These are phyloP conservation scores for Gallinago nigripennis DNA, from an alignment of 2,797 vertebrate species.

Conservation along the genomic window DNA sequence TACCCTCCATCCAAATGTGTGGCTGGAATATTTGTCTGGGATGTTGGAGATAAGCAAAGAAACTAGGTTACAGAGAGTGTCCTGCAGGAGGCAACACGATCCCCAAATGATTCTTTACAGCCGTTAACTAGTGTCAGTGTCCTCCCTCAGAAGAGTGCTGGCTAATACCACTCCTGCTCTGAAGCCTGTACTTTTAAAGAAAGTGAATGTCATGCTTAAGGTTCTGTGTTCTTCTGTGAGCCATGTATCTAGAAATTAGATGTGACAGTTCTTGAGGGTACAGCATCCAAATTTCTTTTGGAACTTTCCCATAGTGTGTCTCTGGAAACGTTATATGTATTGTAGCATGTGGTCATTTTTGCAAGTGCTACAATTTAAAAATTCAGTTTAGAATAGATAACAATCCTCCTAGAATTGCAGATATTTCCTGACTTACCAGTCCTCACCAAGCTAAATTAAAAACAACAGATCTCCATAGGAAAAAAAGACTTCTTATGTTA, in stretches of 20 bases:
- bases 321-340: background rate
- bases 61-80: background rate
- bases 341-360: background rate
- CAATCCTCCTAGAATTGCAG: background rate
- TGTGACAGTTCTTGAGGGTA: background rate
- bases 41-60: rapidly evolving
- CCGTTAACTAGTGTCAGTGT: background rate
- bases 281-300: background rate
- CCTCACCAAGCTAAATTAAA: background rate
- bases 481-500: background rate
- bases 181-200: background rate
- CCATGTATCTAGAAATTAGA: background rate
- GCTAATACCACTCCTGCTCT: background rate
- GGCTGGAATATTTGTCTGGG: background rate
- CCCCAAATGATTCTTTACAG: background rate
- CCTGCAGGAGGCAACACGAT: background rate
- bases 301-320: background rate
- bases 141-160: background rate
- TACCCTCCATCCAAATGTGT: background rate
- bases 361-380: background rate
- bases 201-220: background rate
- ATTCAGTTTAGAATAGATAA: background rate
- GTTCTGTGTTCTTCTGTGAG: background rate
- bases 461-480: background rate
- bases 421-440: background rate